Conservation (phyloP, 2,888 invertebrate species). For the Elysia crispata region DNA sequence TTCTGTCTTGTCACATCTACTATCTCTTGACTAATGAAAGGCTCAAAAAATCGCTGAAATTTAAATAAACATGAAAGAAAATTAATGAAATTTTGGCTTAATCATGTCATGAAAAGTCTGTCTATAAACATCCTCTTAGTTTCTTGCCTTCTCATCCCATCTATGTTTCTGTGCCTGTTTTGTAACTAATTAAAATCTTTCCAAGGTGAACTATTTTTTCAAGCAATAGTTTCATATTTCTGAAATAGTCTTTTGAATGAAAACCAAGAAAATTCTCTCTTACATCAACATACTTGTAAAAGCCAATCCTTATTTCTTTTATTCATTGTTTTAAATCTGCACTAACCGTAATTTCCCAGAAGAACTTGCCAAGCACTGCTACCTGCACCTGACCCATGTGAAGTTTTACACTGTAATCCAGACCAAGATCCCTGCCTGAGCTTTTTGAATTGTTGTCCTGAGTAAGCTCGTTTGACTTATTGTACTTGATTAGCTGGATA, state of each 20-base stretch:
- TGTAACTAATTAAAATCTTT: too few relatives aligned
- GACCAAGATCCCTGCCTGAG: conserved; percentile 43
- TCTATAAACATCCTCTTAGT: too few relatives aligned
- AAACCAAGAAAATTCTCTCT: too few relatives aligned
- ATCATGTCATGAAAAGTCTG: too few relatives aligned
- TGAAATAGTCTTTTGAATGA: too few relatives aligned
- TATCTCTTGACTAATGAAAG: conserved; percentile 74
- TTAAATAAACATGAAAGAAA: too few relatives aligned
- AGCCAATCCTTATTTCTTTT: background rate
- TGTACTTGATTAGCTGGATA: conserved; percentile 63
- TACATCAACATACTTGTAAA: too few relatives aligned
- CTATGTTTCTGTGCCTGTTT: too few relatives aligned
- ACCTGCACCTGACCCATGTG: conserved; percentile 85
- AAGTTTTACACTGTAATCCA: conserved; percentile 85
- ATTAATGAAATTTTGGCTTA: too few relatives aligned
- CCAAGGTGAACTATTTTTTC: background rate
- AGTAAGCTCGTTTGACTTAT: conserved; percentile 78
- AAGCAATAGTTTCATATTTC: too few relatives aligned
- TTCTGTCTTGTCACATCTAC: conserved; percentile 65
- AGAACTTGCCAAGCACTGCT: conserved; percentile 81
- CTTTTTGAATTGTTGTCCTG: conserved; percentile 47
- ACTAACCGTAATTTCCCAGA: conserved; percentile 76
- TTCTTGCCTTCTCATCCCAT: too few relatives aligned
- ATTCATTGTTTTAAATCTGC: background rate
- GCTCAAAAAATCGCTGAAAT: conserved; percentile 76